Percentiles rank a stretch among this genome's conserved stretches.
Conservation (phyloP, 2,888 invertebrate genomes). For the Strigamia transsilvanica region DNA sequence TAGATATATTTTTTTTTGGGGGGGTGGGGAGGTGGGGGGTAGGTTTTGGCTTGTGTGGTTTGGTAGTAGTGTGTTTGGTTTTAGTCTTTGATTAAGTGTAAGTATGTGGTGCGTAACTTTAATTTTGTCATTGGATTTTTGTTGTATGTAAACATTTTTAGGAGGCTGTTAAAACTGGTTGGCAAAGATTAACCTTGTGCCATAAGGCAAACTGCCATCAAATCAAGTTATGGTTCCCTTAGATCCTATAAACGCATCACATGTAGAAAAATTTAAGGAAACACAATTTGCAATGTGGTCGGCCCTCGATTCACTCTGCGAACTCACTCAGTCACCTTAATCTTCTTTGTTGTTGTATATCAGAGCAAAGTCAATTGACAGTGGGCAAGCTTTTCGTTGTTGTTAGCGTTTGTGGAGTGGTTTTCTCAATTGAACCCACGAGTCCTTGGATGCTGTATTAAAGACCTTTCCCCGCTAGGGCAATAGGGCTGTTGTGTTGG, state of each 20-base stretch:
- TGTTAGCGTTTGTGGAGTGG: conserved; percentile 31
- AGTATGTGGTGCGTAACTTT: background rate
- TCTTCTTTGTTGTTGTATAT: conserved; percentile 17
- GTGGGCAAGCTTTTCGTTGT: conserved; percentile 26
- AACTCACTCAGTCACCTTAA: background rate
- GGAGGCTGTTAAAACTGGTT: conserved; percentile 9
- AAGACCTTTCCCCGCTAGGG: conserved; percentile 33
- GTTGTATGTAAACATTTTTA: conserved; percentile 31
- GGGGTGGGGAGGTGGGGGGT: too few relatives aligned
- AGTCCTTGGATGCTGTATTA: conserved; percentile 28
- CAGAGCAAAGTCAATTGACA: conserved; percentile 13
- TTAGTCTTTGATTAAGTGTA: background rate
- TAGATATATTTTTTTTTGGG: background rate
- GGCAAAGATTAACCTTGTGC: conserved; percentile 16
- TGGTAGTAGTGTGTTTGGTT: background rate
- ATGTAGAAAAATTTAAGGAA: conserved; percentile 5
- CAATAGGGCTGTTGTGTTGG: conserved; percentile 38
- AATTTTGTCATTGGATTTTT: background rate
- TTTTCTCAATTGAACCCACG: conserved; percentile 34
- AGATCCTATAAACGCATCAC: conserved; percentile 34
- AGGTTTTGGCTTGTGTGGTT: too few relatives aligned
- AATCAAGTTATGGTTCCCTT: conserved; percentile 34
- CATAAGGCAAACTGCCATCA: conserved; percentile 30
- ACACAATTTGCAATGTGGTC: background rate
- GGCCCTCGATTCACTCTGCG: background rate